phyloP scores from a whole-genome alignment of 2,113 vertebrate genomes.

The Pan troglodytes region DNA sequence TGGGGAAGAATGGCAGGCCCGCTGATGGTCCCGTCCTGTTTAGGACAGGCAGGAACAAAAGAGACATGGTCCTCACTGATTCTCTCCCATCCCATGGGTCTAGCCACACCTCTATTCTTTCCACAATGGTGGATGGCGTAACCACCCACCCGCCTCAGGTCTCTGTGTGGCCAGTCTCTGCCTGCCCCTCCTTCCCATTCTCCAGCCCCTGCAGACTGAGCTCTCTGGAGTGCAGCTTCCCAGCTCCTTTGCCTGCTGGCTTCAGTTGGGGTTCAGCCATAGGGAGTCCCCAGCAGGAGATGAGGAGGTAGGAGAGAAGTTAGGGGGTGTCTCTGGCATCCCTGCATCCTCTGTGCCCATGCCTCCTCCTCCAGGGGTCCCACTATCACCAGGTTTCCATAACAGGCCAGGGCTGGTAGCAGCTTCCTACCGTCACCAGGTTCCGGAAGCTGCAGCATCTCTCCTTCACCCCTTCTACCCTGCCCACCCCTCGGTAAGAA shows the following conservation, averaged over 20 bases:
- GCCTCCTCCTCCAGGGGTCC: background rate
- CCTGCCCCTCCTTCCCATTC: background rate
- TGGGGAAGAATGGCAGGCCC: background rate
- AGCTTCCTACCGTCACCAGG: background rate
- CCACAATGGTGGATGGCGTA: background rate
- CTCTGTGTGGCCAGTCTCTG: background rate
- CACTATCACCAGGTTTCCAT: background rate
- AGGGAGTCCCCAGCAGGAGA: background rate
- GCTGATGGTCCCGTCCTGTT: background rate
- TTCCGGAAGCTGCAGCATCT: background rate
- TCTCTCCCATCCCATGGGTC: background rate
- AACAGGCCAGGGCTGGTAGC: background rate
- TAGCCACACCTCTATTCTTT: background rate
- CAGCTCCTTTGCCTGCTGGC: background rate
- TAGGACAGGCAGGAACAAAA: background rate
- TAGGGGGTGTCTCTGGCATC: background rate
- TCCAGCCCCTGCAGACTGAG: background rate
- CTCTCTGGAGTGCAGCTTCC: background rate
- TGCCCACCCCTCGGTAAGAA: background rate
- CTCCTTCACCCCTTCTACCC: background rate
- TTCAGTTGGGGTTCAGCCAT: background rate
- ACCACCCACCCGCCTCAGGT: background rate
- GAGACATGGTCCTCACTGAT: accelerated
- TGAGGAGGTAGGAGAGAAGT: background rate
- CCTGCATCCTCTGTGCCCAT: background rate